Base-by-base conservation (phyloP, 2,113 vertebrate species). In the Podarcis cretensis region DNA sequence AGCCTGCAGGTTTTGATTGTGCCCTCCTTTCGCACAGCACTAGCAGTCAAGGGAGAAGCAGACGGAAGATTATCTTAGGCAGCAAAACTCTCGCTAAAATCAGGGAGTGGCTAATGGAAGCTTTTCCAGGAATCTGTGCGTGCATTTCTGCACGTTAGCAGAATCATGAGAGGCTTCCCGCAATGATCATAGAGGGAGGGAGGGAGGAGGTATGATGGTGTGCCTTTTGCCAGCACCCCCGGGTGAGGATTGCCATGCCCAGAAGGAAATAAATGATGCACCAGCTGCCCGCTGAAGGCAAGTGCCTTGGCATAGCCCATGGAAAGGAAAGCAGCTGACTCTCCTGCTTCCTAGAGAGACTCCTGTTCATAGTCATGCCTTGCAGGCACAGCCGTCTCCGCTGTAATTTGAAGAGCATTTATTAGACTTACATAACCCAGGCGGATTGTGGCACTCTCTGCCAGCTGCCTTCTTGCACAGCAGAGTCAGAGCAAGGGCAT, bases 141-240 rank as follows among this genome's bases (percentile, higher is more conserved):
- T 83, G 80, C 71, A 35, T 66, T 83, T 65, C 30, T 88, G 80
- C 80, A 88, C 87, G 80, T 88, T 88, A 32, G 68, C 79, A 88
- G 68, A 83, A 57, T 66, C 80, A 77, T 21, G 12, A 35, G 71
- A 74, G 59, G 80, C 66, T 81, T 63, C 32, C 68, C 48, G 14
- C 66, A 74, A 30, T 66, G 71, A 66, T 8, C 84, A 63, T 32
- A 7, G 54, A 32, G 20, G 40, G 59, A 21, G 9, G 5, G 54
- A 43, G 20, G 40, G 59, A 21, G 9, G 5, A 37, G 16, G 48
- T 3, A 35, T 21, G 69, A 35, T 16, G 74, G n/a, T n/a, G 8
- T 76, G 9, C 35, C 73, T 23, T 80, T 57, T 27, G 27, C 68
- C 23, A 74, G 65, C 35, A 63, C 35, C 57, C 20, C 3, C 21